Percentiles rank a stretch among this genome's conserved stretches.
Conservation (phyloP, 2,113 vertebrate species). For the Tragelaphus imberbis region DNA sequence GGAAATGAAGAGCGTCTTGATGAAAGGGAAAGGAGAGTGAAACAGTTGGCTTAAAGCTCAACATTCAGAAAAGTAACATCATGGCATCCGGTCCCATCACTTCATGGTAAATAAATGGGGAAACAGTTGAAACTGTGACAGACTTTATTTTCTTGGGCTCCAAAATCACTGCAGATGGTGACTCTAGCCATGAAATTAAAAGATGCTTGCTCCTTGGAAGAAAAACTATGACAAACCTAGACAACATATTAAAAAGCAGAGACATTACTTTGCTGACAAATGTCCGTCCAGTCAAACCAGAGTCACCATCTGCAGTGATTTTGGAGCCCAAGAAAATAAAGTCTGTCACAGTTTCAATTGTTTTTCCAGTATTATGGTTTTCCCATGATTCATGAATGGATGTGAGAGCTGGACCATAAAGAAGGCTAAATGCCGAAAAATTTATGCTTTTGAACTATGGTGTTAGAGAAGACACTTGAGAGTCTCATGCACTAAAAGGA, state of each 20-base stretch:
- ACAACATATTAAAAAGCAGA: not conserved
- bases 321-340: too few relatives aligned
- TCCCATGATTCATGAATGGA: not conserved
- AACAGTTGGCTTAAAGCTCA: not conserved
- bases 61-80: not conserved
- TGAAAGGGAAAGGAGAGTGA: not conserved
- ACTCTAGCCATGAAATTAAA: not conserved
- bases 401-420: not conserved
- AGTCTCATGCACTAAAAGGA: not conserved
- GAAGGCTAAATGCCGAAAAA: not conserved
- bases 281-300: not conserved
- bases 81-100: not conserved
- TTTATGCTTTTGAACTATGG: not conserved
- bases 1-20: not conserved
- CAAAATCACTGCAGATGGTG: not conserved
- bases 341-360: not conserved
- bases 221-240: not conserved
- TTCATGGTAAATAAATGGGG: not conserved
- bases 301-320: not conserved
- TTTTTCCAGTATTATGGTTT: not conserved
- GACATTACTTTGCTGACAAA: not conserved
- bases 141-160: not conserved
- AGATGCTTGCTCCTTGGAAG: not conserved
- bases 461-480: not conserved
- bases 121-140: not conserved